A percentile compares a stretch with the other conserved stretches of the same genome.
Evolutionary conservation across 2,888 invertebrate genomes (phyloP).

Genomic region (Penaeus monodon): DNA sequence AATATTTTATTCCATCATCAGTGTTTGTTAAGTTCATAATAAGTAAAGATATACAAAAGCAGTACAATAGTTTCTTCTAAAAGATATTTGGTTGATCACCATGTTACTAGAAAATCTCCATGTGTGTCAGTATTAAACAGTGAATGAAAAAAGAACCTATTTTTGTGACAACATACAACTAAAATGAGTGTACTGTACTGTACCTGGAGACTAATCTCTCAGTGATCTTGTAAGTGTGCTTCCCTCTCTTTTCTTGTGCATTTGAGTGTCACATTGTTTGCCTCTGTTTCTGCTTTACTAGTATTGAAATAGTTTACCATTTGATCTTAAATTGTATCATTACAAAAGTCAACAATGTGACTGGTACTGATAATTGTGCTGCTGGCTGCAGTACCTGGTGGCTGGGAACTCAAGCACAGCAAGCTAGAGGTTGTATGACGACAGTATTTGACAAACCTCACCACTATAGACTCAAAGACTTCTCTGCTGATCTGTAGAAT

Average conservation of each 20-base stretch:
- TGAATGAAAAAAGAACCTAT: constrained; percentile 11
- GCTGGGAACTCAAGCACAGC: constrained; percentile 11
- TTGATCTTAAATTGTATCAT: constrained; percentile 47
- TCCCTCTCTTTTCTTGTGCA: constrained; percentile 38
- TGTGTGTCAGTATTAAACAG: neutral
- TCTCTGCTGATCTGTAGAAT: constrained; percentile 22
- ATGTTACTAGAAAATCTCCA: no score
- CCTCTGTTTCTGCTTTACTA: constrained; percentile 44
- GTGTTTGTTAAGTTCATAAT: neutral
- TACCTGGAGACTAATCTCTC: constrained; percentile 24
- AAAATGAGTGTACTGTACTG: constrained; percentile 1
- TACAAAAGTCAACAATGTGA: constrained; percentile 48
- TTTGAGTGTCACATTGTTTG: constrained; percentile 48
- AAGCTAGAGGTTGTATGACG: constrained; percentile 26
- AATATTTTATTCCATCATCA: constrained; percentile 1
- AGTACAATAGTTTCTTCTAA: constrained; percentile 11
- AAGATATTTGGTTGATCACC: no score
- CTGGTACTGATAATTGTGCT: constrained; percentile 39
- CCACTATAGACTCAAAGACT: constrained; percentile 5
- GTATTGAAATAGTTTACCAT: constrained; percentile 41
- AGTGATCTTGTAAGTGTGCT: constrained; percentile 32
- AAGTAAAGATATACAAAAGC: constrained; percentile 12
- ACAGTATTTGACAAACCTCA: constrained; percentile 16
- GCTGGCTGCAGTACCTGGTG: constrained; percentile 48
- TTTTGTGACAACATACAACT: constrained; percentile 4